Base-by-base conservation (phyloP, 2,113 vertebrate species). In the Chaenocephalus aceratus region DNA sequence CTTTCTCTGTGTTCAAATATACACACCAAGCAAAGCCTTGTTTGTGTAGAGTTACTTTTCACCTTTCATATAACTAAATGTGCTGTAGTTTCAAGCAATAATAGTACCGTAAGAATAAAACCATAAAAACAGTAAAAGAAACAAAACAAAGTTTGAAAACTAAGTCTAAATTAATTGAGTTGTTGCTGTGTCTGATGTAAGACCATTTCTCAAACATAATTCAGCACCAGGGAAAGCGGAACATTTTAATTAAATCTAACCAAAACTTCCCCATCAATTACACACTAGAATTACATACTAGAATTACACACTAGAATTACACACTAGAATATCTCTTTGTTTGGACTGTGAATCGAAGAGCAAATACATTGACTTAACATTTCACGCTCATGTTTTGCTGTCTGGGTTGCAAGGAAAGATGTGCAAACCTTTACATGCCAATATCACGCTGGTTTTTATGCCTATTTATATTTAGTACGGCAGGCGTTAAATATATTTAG, bases 331-430 rank as follows among this genome's bases (percentile, higher is more conserved):
- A 2, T 60, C 48, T 69, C 18, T 53, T 63, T 73, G 53, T 83
- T 74, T 80, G 52, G 34, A 57, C 2, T 23, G 65, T 13, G 56
- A 71, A 75, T 48, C 61, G 3, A 72, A 14, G 2, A 51, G 34
- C 14, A 45, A 61, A 73, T 59, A 3, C 18, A 36, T 13, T 80
- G 6, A 68, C 16, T 1, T 36, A 5, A 59, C 7, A 79, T 79
- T 90, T 83, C 14, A 77, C 1, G 10, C 73, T 41, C 21, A 62
- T 88, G 87, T 82, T 66, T 75, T 3, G 49, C n/a, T 13, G 12
- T 74, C 8, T 26, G 15, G 14, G 18, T 3, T 0, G 34, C 7
- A 15, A 41, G 36, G 36, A 6, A 41, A 41, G 36, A 13, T 36
- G 0, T 13, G 52, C 23, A 57, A 62, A 70, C 45, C 2, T 65